These are phyloP conservation scores for Sebastes trivittatus DNA, from an alignment of 2,797 vertebrate species.

Conservation along the genomic window DNA sequence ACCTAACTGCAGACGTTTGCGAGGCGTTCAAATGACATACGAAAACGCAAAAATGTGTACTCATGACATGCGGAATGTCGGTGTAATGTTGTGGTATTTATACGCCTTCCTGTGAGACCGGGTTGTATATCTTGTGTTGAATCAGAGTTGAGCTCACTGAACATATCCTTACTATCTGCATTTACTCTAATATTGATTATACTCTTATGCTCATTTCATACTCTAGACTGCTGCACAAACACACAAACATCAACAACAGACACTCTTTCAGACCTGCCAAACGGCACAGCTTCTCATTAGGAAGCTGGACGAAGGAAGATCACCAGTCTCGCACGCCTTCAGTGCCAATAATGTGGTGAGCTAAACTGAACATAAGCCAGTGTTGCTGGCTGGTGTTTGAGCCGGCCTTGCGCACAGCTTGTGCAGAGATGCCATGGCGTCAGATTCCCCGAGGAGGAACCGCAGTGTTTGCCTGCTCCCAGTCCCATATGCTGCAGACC, in stretches of 20 bases:
- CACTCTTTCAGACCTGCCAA: not conserved
- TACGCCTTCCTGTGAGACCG: too few species aligned
- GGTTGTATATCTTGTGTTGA: not conserved
- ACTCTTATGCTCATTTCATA: not conserved
- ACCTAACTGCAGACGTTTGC: too few species aligned
- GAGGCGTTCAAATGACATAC: too few species aligned
- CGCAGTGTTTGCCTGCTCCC: not conserved
- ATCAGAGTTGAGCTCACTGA: not conserved
- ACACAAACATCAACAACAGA: not conserved
- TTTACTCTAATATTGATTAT: not conserved
- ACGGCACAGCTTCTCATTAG: conserved; percentile 26
- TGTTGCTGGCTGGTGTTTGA: conserved; percentile 10
- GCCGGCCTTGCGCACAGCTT: not conserved
- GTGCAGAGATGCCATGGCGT: not conserved
- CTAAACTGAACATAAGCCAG: not conserved
- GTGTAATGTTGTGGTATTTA: too few species aligned
- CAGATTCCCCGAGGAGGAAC: not conserved
- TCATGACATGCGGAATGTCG: accelerated
- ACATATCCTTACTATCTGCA: not conserved
- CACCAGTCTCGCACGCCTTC: not conserved
- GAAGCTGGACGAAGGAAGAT: not conserved
- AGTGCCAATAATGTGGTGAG: conserved; percentile 4
- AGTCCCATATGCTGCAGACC: conserved; percentile 36
- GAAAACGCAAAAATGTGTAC: too few species aligned
- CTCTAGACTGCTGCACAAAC: not conserved